phyloP scores from a whole-genome alignment of 2,888 invertebrate species.

The Pycnomerus fuliginosus region DNA sequence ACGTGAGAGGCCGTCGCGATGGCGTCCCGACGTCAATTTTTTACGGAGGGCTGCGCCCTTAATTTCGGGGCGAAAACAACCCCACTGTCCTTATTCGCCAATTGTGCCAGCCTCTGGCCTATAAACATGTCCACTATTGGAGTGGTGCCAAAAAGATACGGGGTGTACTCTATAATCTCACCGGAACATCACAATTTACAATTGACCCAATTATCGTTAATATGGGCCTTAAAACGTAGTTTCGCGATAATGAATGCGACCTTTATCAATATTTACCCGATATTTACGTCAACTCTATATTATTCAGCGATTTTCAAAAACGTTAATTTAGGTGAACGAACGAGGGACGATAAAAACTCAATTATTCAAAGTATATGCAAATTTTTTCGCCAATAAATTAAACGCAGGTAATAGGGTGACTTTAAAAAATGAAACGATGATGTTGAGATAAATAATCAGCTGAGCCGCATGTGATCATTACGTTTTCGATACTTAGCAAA shows the following conservation, averaged over 20 bases:
- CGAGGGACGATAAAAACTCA: too few species aligned
- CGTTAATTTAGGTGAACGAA: not conserved
- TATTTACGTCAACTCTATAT: too few species aligned
- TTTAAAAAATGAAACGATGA: too few species aligned
- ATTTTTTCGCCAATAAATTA: too few species aligned
- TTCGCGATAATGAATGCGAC: too few species aligned
- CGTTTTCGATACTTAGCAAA: not conserved
- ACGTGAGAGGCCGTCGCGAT: slow-evolving; percentile 21
- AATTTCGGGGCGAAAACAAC: slow-evolving; percentile 16
- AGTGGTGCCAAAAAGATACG: slow-evolving; percentile 28
- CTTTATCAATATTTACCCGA: too few species aligned
- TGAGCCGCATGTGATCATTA: slow-evolving; percentile 1
- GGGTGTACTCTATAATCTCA: slow-evolving; percentile 28
- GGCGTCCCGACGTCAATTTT: slow-evolving; percentile 8
- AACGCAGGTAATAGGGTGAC: too few species aligned
- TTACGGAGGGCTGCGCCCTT: slow-evolving; percentile 1
- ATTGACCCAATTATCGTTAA: slow-evolving; percentile 39
- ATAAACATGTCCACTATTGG: slow-evolving; percentile 30
- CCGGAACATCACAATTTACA: slow-evolving; percentile 40
- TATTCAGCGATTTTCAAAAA: too few species aligned
- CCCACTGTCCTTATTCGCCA: slow-evolving; percentile 28
- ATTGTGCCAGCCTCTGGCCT: slow-evolving; percentile 41
- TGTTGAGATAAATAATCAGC: too few species aligned
- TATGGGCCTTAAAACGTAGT: too few species aligned
- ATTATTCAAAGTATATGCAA: too few species aligned